These are phyloP conservation scores for Uloborus diversus DNA, from an alignment of 1,140 invertebrate genomes.

Conservation along the genomic window DNA sequence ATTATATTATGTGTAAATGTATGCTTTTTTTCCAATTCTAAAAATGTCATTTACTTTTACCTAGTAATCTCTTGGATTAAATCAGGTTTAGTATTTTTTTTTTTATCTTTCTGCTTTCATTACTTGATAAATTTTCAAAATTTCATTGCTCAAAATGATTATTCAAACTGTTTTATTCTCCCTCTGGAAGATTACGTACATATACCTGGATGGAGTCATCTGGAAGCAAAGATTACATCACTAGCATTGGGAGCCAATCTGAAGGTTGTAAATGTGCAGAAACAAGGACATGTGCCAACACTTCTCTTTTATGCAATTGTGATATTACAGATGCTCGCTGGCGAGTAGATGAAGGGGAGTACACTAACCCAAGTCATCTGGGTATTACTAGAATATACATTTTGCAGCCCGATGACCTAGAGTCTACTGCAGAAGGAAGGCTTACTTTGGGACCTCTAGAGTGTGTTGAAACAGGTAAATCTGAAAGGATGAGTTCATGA, in stretches of 20 bases:
- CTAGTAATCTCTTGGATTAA: no score
- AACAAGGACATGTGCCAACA: constrained; percentile 80
- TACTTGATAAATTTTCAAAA: no score
- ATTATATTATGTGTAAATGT: no score
- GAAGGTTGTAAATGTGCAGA: constrained; percentile 66
- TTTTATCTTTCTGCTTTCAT: no score
- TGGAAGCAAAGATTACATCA: constrained; percentile 69
- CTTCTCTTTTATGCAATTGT: constrained; percentile 86
- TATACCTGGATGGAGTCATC: constrained; percentile 90
- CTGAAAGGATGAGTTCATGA: no score
- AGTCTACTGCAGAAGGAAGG: constrained; percentile 81
- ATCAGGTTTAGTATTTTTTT: no score
- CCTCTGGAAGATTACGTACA: constrained; percentile 83
- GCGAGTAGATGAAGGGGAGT: constrained; percentile 86
- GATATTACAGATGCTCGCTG: constrained; percentile 79
- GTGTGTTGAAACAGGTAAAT: constrained; percentile 92
- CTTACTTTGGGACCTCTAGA: constrained; percentile 89
- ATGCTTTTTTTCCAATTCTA: no score
- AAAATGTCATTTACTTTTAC: no score
- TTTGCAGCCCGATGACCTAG: constrained; percentile 82
- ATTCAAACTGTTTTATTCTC: no score
- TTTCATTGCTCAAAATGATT: no score
- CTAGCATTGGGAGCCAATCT: constrained; percentile 49
- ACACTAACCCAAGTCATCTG: constrained; percentile 78
- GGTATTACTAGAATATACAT: constrained; percentile 91